These are phyloP conservation scores for Aptenodytes patagonicus DNA, from an alignment of 2,113 vertebrate genomes.

Conservation along the genomic window DNA sequence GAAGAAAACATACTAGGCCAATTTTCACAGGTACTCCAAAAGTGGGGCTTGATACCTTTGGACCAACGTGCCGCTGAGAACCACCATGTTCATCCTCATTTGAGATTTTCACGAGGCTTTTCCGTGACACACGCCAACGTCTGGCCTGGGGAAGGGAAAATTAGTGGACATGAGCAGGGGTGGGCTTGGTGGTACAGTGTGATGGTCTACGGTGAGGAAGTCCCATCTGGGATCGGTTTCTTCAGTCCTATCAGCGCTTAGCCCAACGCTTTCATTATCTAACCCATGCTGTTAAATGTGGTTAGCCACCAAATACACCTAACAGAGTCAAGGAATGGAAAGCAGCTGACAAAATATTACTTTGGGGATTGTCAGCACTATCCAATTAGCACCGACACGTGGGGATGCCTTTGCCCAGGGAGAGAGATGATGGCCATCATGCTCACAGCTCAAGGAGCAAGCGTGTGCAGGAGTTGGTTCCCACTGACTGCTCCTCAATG, in stretches of 20 bases:
- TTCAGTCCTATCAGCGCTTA: neutral
- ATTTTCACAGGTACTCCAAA: neutral
- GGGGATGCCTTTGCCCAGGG: neutral
- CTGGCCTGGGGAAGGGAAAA: neutral
- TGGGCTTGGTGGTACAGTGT: neutral
- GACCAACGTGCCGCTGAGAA: neutral
- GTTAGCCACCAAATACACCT: neutral
- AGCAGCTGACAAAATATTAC: neutral
- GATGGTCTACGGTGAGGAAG: neutral
- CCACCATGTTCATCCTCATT: neutral
- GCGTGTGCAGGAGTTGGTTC: neutral
- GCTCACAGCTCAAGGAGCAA: neutral
- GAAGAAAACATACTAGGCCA: neutral
- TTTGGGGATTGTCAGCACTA: neutral
- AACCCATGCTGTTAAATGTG: neutral
- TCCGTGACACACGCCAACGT: fast-evolving
- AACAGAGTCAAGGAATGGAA: neutral
- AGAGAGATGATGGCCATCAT: neutral
- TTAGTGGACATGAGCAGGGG: fast-evolving
- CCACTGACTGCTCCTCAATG: fast-evolving
- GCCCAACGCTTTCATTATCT: neutral
- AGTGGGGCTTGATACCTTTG: neutral
- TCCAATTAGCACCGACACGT: neutral
- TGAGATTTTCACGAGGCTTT: neutral
- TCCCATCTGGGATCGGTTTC: neutral